phyloP scores from a whole-genome alignment of 2,888 invertebrate species.

The Trachelus iudaicus region DNA sequence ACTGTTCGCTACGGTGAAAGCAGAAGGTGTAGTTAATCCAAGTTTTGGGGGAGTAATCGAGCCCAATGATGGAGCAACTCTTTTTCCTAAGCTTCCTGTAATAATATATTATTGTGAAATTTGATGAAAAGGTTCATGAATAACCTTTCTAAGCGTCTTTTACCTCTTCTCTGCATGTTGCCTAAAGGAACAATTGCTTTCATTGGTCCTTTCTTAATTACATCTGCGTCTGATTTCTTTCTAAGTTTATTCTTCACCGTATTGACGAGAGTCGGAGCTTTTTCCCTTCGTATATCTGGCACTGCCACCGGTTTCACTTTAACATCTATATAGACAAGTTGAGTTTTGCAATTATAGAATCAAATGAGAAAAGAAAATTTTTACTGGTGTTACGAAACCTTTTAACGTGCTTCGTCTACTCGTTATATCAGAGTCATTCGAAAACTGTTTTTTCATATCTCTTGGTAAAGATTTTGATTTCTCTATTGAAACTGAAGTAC shows the following conservation, averaged over 20 bases:
- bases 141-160: slow-evolving; percentile 1
- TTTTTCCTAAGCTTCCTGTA: slow-evolving; percentile 33
- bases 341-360: neutral
- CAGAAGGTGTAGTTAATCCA: slow-evolving; percentile 8
- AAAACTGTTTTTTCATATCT: slow-evolving; percentile 42
- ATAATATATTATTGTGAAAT: neutral
- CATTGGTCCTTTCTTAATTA: slow-evolving; percentile 54
- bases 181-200: slow-evolving; percentile 58
- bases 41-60: slow-evolving; percentile 41
- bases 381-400: neutral
- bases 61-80: slow-evolving; percentile 18
- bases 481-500: neutral
- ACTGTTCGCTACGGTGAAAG: slow-evolving; percentile 41
- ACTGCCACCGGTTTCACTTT: slow-evolving; percentile 26
- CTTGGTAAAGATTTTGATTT: neutral
- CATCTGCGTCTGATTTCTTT: slow-evolving; percentile 36
- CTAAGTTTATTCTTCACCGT: slow-evolving; percentile 48
- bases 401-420: neutral
- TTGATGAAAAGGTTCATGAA: neutral
- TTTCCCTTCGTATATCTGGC: slow-evolving; percentile 5
- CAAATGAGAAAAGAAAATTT: neutral
- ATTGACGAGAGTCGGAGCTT: slow-evolving; percentile 18
- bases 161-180: slow-evolving; percentile 56
- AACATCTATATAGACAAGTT: slow-evolving; percentile 5
- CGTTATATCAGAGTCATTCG: slow-evolving; percentile 40